phyloP scores from a whole-genome alignment of 1,140 invertebrate species.

The Radopholus similis region DNA sequence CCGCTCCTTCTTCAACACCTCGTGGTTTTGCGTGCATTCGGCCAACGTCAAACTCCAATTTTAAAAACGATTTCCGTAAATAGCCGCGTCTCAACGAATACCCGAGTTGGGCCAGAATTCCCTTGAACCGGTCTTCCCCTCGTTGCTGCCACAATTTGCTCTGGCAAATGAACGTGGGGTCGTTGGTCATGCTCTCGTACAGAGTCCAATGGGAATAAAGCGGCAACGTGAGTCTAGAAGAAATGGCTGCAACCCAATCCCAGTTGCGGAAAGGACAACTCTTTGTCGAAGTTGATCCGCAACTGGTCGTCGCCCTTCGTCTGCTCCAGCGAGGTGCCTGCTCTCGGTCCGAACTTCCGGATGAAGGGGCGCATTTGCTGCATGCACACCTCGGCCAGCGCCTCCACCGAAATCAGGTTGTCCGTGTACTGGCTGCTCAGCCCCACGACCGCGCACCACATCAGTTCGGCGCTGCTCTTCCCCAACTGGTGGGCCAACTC shows the following conservation, averaged over 20 bases:
- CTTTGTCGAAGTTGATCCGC: conserved; percentile 23
- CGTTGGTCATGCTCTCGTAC: conserved; percentile 31
- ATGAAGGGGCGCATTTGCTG: conserved; percentile 29
- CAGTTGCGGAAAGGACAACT: not conserved
- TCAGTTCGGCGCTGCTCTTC: conserved; percentile 25
- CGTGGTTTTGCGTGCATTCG: conserved; percentile 31
- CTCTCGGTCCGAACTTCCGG: conserved; percentile 18
- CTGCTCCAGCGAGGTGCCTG: not conserved
- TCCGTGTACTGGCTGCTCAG: conserved; percentile 31
- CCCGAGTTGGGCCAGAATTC: conserved; percentile 28
- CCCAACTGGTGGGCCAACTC: conserved; percentile 31
- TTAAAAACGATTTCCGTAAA: not conserved
- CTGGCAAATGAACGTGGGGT: conserved; percentile 25
- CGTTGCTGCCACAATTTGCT: conserved; percentile 29
- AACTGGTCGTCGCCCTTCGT: conserved; percentile 11
- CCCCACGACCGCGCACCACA: conserved; percentile 35
- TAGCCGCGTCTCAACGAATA: not conserved
- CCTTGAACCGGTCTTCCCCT: conserved; percentile 26
- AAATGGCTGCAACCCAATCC: not conserved
- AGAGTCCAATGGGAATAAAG: conserved; percentile 27
- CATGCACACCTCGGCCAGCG: conserved; percentile 18
- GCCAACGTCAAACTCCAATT: conserved; percentile 23
- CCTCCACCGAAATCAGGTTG: conserved; percentile 27
- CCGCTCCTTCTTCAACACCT: conserved; percentile 19
- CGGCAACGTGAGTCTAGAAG: conserved; percentile 29